phyloP scores from a whole-genome alignment of 2,113 vertebrate species.

The Grantiella picta region DNA sequence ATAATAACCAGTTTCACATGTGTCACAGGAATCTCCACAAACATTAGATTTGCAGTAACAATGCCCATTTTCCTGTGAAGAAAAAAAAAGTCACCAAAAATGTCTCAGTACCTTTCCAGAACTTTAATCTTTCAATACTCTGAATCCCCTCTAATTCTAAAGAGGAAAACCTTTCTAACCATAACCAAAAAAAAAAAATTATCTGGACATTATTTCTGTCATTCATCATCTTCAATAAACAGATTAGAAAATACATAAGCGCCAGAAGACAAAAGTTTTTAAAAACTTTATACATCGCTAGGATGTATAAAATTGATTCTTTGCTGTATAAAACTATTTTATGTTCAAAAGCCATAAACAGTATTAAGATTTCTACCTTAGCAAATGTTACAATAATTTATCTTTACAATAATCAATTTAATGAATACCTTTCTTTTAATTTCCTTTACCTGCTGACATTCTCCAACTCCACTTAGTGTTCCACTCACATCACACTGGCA shows the following conservation, averaged over 20 bases:
- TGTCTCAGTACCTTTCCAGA: background rate
- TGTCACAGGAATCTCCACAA: slow-evolving; percentile 77
- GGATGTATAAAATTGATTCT: background rate
- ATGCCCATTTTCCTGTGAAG: slow-evolving; percentile 78
- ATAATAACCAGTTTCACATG: slow-evolving; percentile 86
- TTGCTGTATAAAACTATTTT: background rate
- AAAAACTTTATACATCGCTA: background rate
- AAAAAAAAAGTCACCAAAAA: background rate
- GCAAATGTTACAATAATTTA: background rate
- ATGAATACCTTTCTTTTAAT: background rate
- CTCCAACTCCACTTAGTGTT: slow-evolving; percentile 84
- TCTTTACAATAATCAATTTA: background rate
- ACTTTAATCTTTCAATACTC: background rate
- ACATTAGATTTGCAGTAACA: slow-evolving; percentile 87
- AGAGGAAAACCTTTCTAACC: background rate
- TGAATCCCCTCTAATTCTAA: background rate
- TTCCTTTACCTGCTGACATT: slow-evolving; percentile 85
- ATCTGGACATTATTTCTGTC: background rate
- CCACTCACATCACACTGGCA: slow-evolving; percentile 86
- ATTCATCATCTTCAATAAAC: background rate
- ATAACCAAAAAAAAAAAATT: background rate
- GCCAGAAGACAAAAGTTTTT: background rate
- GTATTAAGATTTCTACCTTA: background rate
- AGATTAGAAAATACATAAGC: background rate
- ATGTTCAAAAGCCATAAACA: background rate